A percentile compares a stretch with the other conserved stretches of the same genome.
phyloP scores from a whole-genome alignment of 2,113 vertebrate species.

The Hoplias malabaricus region DNA sequence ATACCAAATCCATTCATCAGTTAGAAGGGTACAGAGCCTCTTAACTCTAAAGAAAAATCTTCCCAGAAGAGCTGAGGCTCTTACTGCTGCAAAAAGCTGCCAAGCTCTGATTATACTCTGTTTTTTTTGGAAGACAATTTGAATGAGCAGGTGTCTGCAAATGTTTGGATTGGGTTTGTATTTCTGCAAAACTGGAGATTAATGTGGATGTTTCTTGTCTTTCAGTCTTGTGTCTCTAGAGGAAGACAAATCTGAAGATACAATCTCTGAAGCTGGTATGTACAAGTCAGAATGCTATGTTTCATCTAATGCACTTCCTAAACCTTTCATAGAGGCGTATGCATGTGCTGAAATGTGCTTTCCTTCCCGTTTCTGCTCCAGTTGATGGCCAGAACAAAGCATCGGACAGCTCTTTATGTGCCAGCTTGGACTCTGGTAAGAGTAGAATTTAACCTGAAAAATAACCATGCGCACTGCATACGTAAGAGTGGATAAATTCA shows the following conservation, averaged over 20 bases:
- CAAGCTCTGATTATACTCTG: too few species aligned
- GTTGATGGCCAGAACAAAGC: conserved; percentile 56
- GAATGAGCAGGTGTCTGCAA: too few species aligned
- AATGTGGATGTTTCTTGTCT: neutral
- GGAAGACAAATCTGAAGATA: conserved; percentile 63
- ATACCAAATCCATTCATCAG: too few species aligned
- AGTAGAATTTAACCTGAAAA: neutral
- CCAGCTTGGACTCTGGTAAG: conserved; percentile 59
- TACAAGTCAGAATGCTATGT: conserved; percentile 4
- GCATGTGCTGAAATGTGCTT: neutral
- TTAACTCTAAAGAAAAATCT: too few species aligned
- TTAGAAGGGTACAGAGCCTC: too few species aligned
- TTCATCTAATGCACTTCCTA: neutral
- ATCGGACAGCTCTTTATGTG: conserved; percentile 48
- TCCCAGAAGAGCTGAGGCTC: too few species aligned
- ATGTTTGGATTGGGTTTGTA: too few species aligned
- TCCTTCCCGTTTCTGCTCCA: conserved; percentile 48
- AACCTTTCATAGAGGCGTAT: neutral
- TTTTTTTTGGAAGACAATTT: too few species aligned
- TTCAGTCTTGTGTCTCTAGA: conserved; percentile 77
- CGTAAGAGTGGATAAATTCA: too few species aligned
- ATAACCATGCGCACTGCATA: too few species aligned
- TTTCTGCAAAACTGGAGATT: neutral
- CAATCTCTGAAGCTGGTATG: conserved; percentile 67
- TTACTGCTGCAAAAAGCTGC: too few species aligned